phyloP scores from a whole-genome alignment of 2,888 invertebrate species.

The Conistra vaccinii region DNA sequence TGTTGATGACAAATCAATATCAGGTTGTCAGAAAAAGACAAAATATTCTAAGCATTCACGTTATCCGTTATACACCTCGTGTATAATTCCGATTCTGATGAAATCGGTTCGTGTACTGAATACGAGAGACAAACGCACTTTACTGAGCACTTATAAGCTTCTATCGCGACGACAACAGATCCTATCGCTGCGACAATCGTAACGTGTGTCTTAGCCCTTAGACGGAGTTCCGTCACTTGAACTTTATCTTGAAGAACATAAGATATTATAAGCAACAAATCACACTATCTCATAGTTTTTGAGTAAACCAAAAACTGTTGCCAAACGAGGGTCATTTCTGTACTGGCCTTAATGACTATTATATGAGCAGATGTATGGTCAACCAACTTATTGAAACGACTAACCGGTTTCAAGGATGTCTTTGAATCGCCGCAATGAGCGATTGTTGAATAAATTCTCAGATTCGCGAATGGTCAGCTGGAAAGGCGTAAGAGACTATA shows the following conservation, averaged over 20 bases:
- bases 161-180: background rate
- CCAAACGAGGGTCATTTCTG: constrained; percentile 65
- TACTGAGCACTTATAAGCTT: background rate
- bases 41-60: constrained; percentile 10
- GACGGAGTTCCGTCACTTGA: constrained; percentile 27
- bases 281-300: constrained; percentile 15
- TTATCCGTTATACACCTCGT: background rate
- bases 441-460: constrained; percentile 38
- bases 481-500: constrained; percentile 2
- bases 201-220: constrained; percentile 23
- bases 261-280: constrained; percentile 21
- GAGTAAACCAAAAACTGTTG: constrained; percentile 41
- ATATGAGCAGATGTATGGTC: constrained; percentile 34
- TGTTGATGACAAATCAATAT: constrained; percentile 3
- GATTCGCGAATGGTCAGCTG: constrained; percentile 2
- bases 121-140: constrained; percentile 2
- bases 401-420: constrained; percentile 74
- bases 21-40: background rate
- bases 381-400: constrained; percentile 68
- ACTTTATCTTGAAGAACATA: constrained; percentile 32
- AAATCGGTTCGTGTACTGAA: constrained; percentile 29
- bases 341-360: constrained; percentile 19
- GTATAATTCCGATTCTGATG: constrained; percentile 11
- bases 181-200: constrained; percentile 3
- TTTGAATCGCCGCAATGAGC: constrained; percentile 58